Conservation (phyloP, 2,113 vertebrate genomes). For the Phalacrocorax carbo region DNA sequence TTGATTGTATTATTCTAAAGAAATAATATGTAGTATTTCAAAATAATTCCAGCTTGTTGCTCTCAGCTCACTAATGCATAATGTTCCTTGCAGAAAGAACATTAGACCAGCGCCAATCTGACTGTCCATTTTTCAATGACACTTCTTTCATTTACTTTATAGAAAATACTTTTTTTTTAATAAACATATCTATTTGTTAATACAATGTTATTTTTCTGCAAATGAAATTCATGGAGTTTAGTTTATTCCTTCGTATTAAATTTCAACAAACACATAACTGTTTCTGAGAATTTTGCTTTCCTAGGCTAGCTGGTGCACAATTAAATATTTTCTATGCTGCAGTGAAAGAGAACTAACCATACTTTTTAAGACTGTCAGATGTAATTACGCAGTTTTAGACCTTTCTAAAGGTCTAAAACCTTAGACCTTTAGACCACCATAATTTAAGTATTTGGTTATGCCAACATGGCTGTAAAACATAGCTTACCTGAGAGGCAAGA, state of each 20-base stretch:
- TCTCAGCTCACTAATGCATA: conserved; percentile 34
- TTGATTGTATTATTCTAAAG: conserved; percentile 62
- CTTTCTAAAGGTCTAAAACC: not conserved
- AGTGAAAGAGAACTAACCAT: not conserved
- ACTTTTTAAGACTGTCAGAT: not conserved
- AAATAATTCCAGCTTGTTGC: conserved; percentile 50
- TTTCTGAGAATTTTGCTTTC: not conserved
- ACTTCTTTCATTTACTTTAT: conserved; percentile 21
- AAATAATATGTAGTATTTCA: conserved; percentile 38
- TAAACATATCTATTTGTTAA: conserved; percentile 19
- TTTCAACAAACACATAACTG: not conserved
- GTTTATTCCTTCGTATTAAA: conserved; percentile 2
- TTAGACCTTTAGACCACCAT: not conserved
- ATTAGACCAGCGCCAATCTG: conserved; percentile 1
- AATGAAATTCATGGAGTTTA: not conserved
- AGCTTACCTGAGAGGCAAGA: not conserved
- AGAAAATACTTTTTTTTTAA: not conserved
- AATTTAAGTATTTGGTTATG: not conserved
- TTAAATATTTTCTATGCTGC: not conserved
- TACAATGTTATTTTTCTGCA: not conserved
- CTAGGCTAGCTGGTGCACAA: not conserved
- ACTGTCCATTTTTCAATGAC: conserved; percentile 54
- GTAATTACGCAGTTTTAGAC: not conserved
- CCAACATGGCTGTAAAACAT: not conserved
- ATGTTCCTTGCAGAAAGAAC: conserved; percentile 9